Evolutionary conservation across 2,888 invertebrate species (phyloP), one percentile per base, ranked within the genome.

Genomic region (Ochropleura plecta): DNA sequence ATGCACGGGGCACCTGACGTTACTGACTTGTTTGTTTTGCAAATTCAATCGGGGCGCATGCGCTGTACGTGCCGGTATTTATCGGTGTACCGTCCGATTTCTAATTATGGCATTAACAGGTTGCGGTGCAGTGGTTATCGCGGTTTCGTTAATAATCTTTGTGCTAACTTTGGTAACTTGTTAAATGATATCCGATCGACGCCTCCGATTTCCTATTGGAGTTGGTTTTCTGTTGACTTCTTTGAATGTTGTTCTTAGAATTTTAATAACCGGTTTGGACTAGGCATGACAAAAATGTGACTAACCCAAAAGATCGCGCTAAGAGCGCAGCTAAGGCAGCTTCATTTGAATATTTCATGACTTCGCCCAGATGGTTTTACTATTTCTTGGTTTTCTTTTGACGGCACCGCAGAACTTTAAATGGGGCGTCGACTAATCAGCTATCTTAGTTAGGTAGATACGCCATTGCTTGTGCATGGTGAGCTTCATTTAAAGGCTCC

Each of bases 1-100:
- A 73, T 70, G 78, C 73, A 53, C 85, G 73, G 48, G 79, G 78
- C 85, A 85, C 86, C 81, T 86, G 85, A 83, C 79, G 78, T 79
- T 79, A 78, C 71, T 81, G 81, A 73, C 75, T 87, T 89, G 88
- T 88, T 89, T 88, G 86, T 86, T 89, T 90, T 85, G 86, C 79
- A 87, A 86, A 86, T 83, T 73, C 76, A 85, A 73, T 72, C 84
- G 81, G 81, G 74, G 86, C 92, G 91, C 91, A 91, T 91, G 92
- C 90, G 92, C 86, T 76, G 81, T 89, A 89, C 88, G 88, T 88
- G 88, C 78, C 70, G 89, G 87, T 83, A 88, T 90, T 89, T 89
- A 86, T 86, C 83, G 84, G 70, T 79, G 81, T 82, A 84, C 82
- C 82, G 85, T 80, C 84, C 82, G 90, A 90, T 91, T 91, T 91